phyloP scores from a whole-genome alignment of 2,113 vertebrate species.

The Oryzias melastigma region DNA sequence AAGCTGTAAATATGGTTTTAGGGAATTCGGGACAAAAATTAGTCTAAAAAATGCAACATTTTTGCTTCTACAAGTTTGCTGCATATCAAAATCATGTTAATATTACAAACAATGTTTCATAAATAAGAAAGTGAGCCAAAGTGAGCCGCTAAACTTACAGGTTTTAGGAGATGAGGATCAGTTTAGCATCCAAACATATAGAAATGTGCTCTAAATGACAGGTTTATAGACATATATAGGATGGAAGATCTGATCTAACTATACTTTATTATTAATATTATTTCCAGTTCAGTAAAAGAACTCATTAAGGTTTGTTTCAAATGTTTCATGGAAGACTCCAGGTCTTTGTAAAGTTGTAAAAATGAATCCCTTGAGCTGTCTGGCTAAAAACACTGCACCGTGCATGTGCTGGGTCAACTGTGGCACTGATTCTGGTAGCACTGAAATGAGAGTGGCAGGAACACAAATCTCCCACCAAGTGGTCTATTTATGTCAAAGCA shows the following conservation, averaged over 20 bases:
- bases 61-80: too few relatives aligned
- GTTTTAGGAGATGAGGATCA: too few relatives aligned
- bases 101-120: too few relatives aligned
- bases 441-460: not conserved
- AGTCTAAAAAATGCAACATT: too few relatives aligned
- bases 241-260: not conserved
- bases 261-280: not conserved
- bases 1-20: too few relatives aligned
- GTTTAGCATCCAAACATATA: too few relatives aligned
- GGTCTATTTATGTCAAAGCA: constrained; percentile 28
- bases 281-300: not conserved
- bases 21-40: too few relatives aligned
- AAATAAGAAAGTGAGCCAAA: too few relatives aligned
- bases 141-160: too few relatives aligned
- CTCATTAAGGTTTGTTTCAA: not conserved
- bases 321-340: not conserved
- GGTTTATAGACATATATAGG: too few relatives aligned
- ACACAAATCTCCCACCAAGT: constrained; percentile 8
- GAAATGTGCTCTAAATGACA: too few relatives aligned
- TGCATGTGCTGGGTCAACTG: constrained; percentile 19
- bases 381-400: not conserved
- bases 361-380: not conserved
- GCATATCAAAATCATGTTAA: too few relatives aligned
- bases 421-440: not conserved
- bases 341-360: not conserved